Base-by-base conservation (phyloP, 2,888 invertebrate species). In the Macroteleia sp. region DNA sequence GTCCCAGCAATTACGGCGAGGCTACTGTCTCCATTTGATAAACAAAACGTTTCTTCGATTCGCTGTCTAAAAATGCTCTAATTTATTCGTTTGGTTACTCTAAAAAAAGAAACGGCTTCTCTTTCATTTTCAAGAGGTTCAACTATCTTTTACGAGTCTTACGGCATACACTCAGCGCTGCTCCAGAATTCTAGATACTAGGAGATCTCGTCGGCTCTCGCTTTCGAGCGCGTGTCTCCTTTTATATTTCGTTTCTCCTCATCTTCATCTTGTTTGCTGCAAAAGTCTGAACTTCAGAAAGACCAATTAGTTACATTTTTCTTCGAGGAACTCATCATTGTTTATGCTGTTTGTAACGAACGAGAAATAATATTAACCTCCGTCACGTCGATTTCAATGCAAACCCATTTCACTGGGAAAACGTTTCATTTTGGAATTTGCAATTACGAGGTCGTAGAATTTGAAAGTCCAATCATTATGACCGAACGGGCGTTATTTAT, bases 281-380 rank as follows among this genome's bases (percentile, higher is more conserved):
- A 85, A 87, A 86, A 85, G 85, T 85, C 85, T 82, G 85, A 85
- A 88, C 87, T 85, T 85, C 83, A 86, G 83, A 84, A 84, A 84
- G 86, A 88, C 89, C 90, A 90, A 91, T 90, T 91, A 91, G 90
- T 89, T 89, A 82, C 85, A 87, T 88, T 89, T 90, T 89, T 88
- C 86, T 86, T 85, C 82, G 81, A 83, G 79, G 79, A 83, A 69
- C 79, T 66, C 81, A 77, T 80, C 83, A 83, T 86, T 83, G 81
- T 75, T 79, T 67, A 85, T 86, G 84, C 83, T 77, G 82, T 86
- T 85, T 84, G 83, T 81, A 28, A 52, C 52, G n/a, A 36, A 32
- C 36, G 32, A 66, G 34, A 42, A 64, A 57, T 44, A 36, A 57
- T 62, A 42, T 41, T 34, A 41, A 36, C 69, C 28, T 48, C 34